Percentiles rank a stretch among this genome's conserved stretches.
These are phyloP conservation scores for Embidobia sp. DNA, from an alignment of 2,888 invertebrate species.

Conservation along the genomic window DNA sequence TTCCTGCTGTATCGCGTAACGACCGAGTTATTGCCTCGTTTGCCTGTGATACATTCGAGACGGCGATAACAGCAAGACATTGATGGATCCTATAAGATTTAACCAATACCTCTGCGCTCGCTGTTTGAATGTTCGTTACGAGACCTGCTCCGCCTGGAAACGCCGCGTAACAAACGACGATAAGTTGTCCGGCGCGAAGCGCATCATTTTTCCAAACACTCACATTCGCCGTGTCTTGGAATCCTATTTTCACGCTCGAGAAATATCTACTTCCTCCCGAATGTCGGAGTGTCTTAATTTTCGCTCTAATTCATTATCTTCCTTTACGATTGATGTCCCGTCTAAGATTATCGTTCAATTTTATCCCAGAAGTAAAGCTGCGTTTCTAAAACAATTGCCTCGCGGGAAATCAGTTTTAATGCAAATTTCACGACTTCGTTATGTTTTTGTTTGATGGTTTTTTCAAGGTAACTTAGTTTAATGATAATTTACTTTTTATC, in stretches of 20 bases:
- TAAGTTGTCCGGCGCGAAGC: slow-evolving; percentile 55
- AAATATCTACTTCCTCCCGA: slow-evolving; percentile 16
- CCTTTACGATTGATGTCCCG: slow-evolving; percentile 13
- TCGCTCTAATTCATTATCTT: slow-evolving; percentile 36
- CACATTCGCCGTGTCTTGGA: slow-evolving; percentile 18
- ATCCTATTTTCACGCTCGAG: slow-evolving; percentile 32
- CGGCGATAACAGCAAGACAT: slow-evolving; percentile 60
- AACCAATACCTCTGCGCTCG: slow-evolving; percentile 56
- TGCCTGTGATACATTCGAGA: slow-evolving; percentile 62
- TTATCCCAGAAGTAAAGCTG: neutral
- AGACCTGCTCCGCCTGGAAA: slow-evolving; percentile 33
- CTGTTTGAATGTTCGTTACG: slow-evolving; percentile 60
- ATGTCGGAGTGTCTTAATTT: slow-evolving; percentile 44
- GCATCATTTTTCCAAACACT: slow-evolving; percentile 58
- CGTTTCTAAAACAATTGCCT: neutral
- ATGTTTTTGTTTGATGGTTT: too few species aligned
- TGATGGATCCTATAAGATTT: slow-evolving; percentile 60
- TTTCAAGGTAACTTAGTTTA: too few species aligned
- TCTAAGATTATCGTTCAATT: neutral
- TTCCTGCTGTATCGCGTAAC: slow-evolving; percentile 57
- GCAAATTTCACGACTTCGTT: too few species aligned
- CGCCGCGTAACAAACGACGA: slow-evolving; percentile 57
- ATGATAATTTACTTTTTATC: too few species aligned
- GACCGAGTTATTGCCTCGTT: slow-evolving; percentile 61
- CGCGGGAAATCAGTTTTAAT: neutral